Evolutionary conservation across 64 coral and sea anemone species (phyloP).

Genomic region (Anthopleura sola): DNA sequence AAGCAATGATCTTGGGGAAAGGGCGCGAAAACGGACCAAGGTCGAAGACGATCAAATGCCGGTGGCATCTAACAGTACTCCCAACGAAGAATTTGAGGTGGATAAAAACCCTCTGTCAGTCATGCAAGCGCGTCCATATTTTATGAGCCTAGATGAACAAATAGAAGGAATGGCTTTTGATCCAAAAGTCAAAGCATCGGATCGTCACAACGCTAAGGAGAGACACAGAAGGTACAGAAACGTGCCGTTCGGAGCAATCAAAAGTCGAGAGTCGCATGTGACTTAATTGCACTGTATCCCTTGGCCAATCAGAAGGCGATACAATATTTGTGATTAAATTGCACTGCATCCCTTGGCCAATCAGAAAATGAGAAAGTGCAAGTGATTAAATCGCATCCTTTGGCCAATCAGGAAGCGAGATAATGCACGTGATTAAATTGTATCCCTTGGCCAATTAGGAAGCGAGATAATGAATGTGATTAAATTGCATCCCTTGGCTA

Average conservation of each 20-base stretch:
- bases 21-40: background rate
- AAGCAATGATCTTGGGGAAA: background rate
- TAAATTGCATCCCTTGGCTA: no score
- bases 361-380: background rate
- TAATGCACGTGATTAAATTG: no score
- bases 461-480: no score
- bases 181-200: constrained; percentile 63
- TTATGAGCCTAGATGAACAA: constrained; percentile 43
- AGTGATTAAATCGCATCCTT: no score
- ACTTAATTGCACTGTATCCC: no score
- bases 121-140: constrained; percentile 31
- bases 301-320: background rate
- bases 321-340: no score
- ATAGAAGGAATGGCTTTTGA: constrained; percentile 57
- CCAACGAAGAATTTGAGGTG: background rate
- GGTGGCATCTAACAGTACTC: background rate
- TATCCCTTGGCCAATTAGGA: no score
- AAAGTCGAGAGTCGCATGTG: no score
- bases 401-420: no score
- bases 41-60: background rate
- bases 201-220: constrained; percentile 88
- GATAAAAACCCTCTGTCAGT: constrained; percentile 39
- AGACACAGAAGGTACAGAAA: constrained; percentile 71
- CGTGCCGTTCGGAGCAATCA: no score
- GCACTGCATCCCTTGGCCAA: background rate